These are phyloP conservation scores for Stercorarius parasiticus DNA, from an alignment of 2,113 vertebrate genomes.

Conservation along the genomic window DNA sequence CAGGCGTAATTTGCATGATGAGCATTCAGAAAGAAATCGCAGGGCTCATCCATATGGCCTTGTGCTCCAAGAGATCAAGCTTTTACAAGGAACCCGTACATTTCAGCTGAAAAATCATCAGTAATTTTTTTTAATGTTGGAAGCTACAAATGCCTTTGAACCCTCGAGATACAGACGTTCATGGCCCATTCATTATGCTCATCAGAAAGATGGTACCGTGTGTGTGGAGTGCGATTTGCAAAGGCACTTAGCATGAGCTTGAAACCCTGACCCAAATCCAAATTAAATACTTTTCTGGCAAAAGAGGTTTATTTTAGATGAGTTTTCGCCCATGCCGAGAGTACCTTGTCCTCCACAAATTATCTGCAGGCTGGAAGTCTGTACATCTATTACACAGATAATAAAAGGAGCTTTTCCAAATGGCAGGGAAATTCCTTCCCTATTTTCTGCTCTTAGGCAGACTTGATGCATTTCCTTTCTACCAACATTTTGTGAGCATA, in stretches of 20 bases:
- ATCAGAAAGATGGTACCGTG: not conserved
- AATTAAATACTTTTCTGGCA: not conserved
- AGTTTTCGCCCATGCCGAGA: not conserved
- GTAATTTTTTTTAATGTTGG: not conserved
- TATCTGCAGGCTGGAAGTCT: not conserved
- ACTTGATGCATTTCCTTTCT: not conserved
- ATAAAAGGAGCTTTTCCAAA: slow-evolving; percentile 11
- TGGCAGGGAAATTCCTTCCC: not conserved
- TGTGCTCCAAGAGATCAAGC: not conserved
- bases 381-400: not conserved
- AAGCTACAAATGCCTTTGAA: not conserved
- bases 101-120: not conserved
- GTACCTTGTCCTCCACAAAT: not conserved
- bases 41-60: not conserved
- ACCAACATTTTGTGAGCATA: not conserved
- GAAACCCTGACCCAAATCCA: not conserved
- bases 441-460: not conserved
- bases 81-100: not conserved
- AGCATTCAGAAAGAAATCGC: not conserved
- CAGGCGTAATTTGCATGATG: not conserved
- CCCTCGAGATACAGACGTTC: not conserved
- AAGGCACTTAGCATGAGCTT: not conserved
- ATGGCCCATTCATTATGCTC: not conserved
- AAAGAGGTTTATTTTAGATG: slow-evolving; percentile 4
- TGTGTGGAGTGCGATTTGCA: not conserved